These are phyloP conservation scores for Liodrosophila aerea DNA, from an alignment of 2,888 invertebrate genomes.

Conservation along the genomic window DNA sequence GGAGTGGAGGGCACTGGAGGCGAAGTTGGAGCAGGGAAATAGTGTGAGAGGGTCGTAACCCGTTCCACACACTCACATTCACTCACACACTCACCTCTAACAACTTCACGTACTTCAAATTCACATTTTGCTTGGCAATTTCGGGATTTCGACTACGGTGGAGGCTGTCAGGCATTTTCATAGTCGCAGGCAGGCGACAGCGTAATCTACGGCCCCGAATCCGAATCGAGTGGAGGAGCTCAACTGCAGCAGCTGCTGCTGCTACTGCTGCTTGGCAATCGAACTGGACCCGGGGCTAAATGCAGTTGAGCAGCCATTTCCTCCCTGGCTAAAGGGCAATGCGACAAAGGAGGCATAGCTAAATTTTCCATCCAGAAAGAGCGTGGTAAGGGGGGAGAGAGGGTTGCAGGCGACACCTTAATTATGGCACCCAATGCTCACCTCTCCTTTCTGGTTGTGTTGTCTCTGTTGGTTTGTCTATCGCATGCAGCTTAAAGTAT, in stretches of 20 bases:
- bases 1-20: too few relatives aligned
- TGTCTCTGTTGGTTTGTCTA: neutral
- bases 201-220: slow-evolving; percentile 38
- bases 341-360: slow-evolving; percentile 19
- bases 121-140: slow-evolving; percentile 48
- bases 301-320: neutral
- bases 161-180: slow-evolving; percentile 59
- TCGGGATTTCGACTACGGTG: slow-evolving; percentile 33
- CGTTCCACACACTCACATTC: neutral
- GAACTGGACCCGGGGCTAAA: slow-evolving; percentile 22
- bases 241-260: slow-evolving; percentile 6
- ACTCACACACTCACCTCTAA: slow-evolving; percentile 1
- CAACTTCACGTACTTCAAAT: slow-evolving; percentile 47
- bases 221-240: too few relatives aligned
- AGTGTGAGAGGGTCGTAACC: neutral
- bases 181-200: slow-evolving; percentile 54
- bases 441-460: neutral
- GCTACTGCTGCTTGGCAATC: slow-evolving; percentile 7
- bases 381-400: slow-evolving; percentile 1
- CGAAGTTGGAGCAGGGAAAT: neutral
- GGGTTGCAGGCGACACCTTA: slow-evolving; percentile 52
- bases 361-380: slow-evolving; percentile 5
- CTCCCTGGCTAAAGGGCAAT: neutral
- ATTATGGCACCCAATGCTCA: slow-evolving; percentile 51
- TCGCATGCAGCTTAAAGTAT: slow-evolving; percentile 42